These are phyloP conservation scores for Siderastrea siderea DNA, from an alignment of 92 coral and sea anemone species.

Conservation along the genomic window DNA sequence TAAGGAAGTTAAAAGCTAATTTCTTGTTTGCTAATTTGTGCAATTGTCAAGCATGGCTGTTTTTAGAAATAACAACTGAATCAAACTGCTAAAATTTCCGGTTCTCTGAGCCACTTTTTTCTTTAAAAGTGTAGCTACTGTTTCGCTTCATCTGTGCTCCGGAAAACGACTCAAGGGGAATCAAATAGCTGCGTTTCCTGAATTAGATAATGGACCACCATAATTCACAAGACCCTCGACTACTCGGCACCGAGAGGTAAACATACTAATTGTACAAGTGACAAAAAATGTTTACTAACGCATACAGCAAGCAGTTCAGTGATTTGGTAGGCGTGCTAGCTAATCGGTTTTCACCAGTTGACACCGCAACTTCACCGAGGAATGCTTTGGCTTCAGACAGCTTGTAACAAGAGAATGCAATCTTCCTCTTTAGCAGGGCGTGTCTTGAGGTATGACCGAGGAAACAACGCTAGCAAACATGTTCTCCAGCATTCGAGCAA, in stretches of 20 bases:
- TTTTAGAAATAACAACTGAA: constrained; percentile 1
- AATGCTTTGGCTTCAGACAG: constrained; percentile 30
- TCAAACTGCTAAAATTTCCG: constrained; percentile 49
- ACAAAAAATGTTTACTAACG: constrained; percentile 48
- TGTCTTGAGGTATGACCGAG: constrained; percentile 34
- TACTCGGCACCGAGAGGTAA: constrained; percentile 49
- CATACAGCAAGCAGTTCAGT: constrained; percentile 11
- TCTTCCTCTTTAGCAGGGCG: constrained; percentile 13
- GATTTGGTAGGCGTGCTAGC: constrained; percentile 35
- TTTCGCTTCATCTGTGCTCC: constrained; percentile 39
- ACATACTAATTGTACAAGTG: constrained; percentile 46
- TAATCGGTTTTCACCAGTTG: constrained; percentile 20
- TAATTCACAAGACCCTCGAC: constrained; percentile 21
- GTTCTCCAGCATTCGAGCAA: constrained; percentile 10
- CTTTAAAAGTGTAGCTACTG: constrained; percentile 10
- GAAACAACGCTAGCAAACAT: constrained; percentile 1
- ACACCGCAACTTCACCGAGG: constrained; percentile 5
- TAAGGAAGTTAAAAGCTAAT: constrained; percentile 19
- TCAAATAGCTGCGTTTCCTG: constrained; percentile 88
- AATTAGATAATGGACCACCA: constrained; percentile 75
- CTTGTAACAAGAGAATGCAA: constrained; percentile 4
- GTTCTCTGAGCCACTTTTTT: constrained; percentile 1
- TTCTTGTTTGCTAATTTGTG: neutral
- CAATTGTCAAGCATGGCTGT: neutral
- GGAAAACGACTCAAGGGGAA: constrained; percentile 48